These are phyloP conservation scores for Pelusios castaneus DNA, from an alignment of 2,113 vertebrate genomes.

Conservation along the genomic window DNA sequence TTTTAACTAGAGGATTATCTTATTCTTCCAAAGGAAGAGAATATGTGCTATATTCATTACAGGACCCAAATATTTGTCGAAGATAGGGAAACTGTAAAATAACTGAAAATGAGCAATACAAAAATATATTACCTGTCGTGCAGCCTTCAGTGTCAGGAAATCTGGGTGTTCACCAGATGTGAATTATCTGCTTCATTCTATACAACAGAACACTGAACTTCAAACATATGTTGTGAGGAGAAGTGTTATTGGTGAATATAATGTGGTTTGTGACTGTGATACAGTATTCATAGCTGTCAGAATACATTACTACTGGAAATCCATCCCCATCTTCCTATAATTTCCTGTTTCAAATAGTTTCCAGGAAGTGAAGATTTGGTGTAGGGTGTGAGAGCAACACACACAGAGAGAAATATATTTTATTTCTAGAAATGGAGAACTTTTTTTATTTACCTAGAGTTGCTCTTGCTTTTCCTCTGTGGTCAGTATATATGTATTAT, in stretches of 20 bases:
- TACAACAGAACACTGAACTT: neutral
- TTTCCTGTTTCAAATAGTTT: neutral
- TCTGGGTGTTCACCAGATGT: neutral
- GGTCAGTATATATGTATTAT: neutral
- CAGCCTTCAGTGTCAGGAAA: neutral
- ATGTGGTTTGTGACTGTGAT: neutral
- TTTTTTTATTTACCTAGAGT: neutral
- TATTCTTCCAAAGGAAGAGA: neutral
- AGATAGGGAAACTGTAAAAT: neutral
- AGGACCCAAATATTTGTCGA: fast-evolving
- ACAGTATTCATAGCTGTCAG: neutral
- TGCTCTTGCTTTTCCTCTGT: neutral
- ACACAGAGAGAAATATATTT: neutral
- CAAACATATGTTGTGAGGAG: neutral
- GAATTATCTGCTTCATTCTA: fast-evolving
- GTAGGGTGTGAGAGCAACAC: neutral
- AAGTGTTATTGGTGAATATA: neutral
- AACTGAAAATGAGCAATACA: neutral
- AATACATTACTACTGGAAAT: neutral
- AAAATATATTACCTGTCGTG: neutral
- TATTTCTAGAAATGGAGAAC: neutral
- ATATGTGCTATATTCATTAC: neutral
- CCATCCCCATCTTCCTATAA: neutral
- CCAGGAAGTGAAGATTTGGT: neutral
- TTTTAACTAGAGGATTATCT: neutral